Evolutionary conservation across 2,113 vertebrate species (phyloP).

Genomic region (Rhea pennata): DNA sequence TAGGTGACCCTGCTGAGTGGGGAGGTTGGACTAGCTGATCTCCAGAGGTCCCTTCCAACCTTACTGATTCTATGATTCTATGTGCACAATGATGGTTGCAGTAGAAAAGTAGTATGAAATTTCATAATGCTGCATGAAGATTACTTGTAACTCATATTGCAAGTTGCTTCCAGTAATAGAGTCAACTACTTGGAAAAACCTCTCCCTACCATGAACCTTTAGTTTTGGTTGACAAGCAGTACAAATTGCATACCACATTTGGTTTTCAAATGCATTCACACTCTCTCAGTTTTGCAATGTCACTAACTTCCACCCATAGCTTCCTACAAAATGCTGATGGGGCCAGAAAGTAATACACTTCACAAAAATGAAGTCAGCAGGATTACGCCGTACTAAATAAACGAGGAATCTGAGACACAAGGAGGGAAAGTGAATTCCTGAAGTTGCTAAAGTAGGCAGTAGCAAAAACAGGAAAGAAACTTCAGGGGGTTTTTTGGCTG

Average conservation of each 20-base stretch:
- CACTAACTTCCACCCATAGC: neutral
- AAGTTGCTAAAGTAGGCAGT: neutral
- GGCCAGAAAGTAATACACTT: neutral
- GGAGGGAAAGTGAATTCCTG: conserved; percentile 26
- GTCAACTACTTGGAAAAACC: neutral
- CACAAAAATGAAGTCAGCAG: neutral
- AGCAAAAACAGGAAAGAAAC: neutral
- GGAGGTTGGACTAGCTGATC: no score
- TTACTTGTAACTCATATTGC: neutral
- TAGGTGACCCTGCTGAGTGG: no score
- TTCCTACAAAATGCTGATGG: neutral
- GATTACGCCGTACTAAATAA: neutral
- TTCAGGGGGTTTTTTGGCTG: neutral
- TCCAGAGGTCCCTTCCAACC: no score
- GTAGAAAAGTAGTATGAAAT: neutral
- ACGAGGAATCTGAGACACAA: neutral
- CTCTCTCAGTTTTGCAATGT: neutral
- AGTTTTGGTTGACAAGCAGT: neutral
- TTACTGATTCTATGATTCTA: neutral
- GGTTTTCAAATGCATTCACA: neutral
- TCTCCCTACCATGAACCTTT: rapidly evolving
- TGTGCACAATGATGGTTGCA: neutral
- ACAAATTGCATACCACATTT: neutral
- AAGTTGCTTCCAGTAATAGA: neutral
- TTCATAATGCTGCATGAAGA: neutral